A percentile compares a stretch with the other conserved stretches of the same genome.
Evolutionary conservation across 1,140 invertebrate species (phyloP).

Genomic region (Atta texana): DNA sequence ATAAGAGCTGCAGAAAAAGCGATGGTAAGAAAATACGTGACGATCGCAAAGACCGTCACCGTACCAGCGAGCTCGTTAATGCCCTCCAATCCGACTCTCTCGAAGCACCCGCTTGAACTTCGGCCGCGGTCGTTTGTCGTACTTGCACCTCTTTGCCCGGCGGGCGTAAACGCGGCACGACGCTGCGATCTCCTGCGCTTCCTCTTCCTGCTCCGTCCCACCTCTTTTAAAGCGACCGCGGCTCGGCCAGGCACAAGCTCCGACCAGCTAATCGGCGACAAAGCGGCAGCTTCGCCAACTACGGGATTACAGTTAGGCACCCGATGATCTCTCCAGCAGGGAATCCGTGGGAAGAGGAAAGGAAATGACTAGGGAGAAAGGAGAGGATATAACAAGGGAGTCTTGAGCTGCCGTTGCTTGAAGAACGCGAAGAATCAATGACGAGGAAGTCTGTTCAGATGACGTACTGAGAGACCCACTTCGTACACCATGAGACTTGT

Average conservation of each 20-base stretch:
- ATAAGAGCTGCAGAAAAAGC: neutral
- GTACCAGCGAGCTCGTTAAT: conserved; percentile 37
- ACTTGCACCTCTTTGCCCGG: conserved; percentile 54
- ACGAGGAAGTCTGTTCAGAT: conserved; percentile 20
- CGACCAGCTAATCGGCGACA: conserved; percentile 67
- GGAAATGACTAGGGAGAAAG: conserved; percentile 26
- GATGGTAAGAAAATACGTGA: conserved; percentile 14
- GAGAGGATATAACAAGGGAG: conserved; percentile 25
- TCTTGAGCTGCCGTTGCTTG: conserved; percentile 8
- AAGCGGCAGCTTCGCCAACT: conserved; percentile 66
- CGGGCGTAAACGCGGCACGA: conserved; percentile 50
- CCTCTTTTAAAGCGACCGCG: conserved; percentile 54
- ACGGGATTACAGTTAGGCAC: conserved; percentile 72
- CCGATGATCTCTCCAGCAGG: conserved; percentile 22
- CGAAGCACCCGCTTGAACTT: conserved; percentile 53
- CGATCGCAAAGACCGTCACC: conserved; percentile 19
- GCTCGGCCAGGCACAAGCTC: conserved; percentile 22
- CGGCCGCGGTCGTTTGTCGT: conserved; percentile 62
- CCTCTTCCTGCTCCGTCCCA: conserved; percentile 63
- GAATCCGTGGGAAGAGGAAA: conserved; percentile 41
- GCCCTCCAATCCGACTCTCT: conserved; percentile 47
- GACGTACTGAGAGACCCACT: conserved; percentile 42
- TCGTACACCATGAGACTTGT: conserved; percentile 10
- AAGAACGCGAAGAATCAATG: conserved; percentile 48
- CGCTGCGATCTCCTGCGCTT: conserved; percentile 41